A percentile compares a stretch with the other conserved stretches of the same genome.
phyloP scores from a whole-genome alignment of 2,113 vertebrate genomes.

The Grantiella picta region DNA sequence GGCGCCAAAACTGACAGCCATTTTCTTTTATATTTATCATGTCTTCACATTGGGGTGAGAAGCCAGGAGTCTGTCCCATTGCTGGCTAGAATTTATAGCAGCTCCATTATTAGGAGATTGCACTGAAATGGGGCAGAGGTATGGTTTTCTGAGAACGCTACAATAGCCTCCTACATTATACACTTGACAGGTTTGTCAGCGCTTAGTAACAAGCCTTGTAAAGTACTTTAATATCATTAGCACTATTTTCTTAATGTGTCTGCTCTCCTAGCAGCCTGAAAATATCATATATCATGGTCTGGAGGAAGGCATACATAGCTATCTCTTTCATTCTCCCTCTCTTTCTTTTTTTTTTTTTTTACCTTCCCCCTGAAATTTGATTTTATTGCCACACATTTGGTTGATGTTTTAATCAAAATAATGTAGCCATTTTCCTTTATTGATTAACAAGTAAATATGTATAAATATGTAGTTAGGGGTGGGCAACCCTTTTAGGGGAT shows the following conservation, averaged over 20 bases:
- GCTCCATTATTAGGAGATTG: conserved; percentile 93
- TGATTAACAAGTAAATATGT: conserved; percentile 85
- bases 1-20: conserved; percentile 88
- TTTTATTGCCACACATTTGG: conserved; percentile 66
- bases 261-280: conserved; percentile 81
- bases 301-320: conserved; percentile 62
- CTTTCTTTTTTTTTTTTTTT: conserved; percentile 10
- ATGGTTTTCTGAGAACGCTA: conserved; percentile 90
- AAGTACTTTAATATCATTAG: conserved; percentile 98
- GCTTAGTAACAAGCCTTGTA: conserved; percentile 89
- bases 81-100: conserved; percentile 91
- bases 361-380: conserved; percentile 61
- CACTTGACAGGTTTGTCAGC: conserved; percentile 96
- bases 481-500: conserved; percentile 77
- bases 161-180: conserved; percentile 92
- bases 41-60: conserved; percentile 88
- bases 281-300: conserved; percentile 86
- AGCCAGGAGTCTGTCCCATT: conserved; percentile 84
- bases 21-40: conserved; percentile 95
- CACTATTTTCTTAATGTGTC: conserved; percentile 98
- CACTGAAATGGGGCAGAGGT: conserved; percentile 85
- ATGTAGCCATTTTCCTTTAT: conserved; percentile 81
- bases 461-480: conserved; percentile 81
- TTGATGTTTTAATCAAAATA: conserved; percentile 85
- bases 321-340: conserved; percentile 19